These are phyloP conservation scores for Brachionus koreanus DNA, from an alignment of 1,140 invertebrate genomes.

Conservation along the genomic window DNA sequence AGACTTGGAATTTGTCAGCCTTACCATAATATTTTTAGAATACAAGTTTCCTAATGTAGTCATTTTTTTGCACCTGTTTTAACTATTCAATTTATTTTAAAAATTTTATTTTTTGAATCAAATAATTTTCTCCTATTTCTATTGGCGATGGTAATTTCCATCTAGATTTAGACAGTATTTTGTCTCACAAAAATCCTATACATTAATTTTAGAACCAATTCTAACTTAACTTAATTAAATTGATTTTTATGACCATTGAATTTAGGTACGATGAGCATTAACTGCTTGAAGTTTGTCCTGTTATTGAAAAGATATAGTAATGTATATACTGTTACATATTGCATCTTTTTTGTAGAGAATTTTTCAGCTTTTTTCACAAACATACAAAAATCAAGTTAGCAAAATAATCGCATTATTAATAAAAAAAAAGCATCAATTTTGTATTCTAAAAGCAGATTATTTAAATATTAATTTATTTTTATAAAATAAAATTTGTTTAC, in stretches of 20 bases:
- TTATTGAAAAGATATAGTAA: too few relatives aligned
- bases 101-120: background rate
- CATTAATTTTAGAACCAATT: background rate
- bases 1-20: constrained; percentile 31
- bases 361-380: too few relatives aligned
- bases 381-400: too few relatives aligned
- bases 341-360: too few relatives aligned
- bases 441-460: too few relatives aligned
- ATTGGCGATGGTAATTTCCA: background rate
- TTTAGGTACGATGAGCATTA: too few relatives aligned
- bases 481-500: too few relatives aligned
- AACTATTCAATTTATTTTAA: background rate
- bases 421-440: too few relatives aligned
- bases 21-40: constrained; percentile 30
- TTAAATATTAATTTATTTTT: too few relatives aligned
- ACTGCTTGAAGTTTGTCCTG: too few relatives aligned
- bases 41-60: constrained; percentile 34
- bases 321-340: too few relatives aligned
- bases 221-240: background rate
- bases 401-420: too few relatives aligned
- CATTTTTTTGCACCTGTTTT: background rate
- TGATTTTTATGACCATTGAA: background rate
- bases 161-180: background rate
- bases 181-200: background rate
- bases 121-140: background rate